These are phyloP conservation scores for Metopolophium dirhodum DNA, from an alignment of 1,140 invertebrate species.

Conservation along the genomic window DNA sequence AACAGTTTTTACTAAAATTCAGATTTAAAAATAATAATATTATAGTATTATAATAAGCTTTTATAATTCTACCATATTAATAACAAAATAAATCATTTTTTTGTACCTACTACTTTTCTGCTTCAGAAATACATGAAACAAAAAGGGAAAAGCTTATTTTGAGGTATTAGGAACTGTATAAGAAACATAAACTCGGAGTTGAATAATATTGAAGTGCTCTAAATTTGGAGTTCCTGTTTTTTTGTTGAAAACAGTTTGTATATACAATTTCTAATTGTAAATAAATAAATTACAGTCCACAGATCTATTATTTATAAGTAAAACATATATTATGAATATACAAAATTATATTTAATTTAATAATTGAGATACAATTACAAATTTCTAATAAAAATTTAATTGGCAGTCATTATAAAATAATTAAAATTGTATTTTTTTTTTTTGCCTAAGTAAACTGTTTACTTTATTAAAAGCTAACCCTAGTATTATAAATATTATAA, in stretches of 20 bases:
- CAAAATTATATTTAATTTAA: neutral
- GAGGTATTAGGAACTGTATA: neutral
- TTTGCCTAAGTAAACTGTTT: neutral
- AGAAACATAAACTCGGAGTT: neutral
- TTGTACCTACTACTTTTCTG: neutral
- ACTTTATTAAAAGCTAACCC: neutral
- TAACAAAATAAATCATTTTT: neutral
- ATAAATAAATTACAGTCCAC: neutral
- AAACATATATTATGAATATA: neutral
- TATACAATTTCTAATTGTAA: no score
- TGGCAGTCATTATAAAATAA: constrained; percentile 5
- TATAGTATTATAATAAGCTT: neutral
- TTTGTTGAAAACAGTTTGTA: no score
- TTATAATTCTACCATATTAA: no score
- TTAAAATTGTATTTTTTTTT: neutral
- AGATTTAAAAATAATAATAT: neutral
- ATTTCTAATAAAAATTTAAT: neutral
- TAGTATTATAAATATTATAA: neutral
- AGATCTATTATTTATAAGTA: neutral
- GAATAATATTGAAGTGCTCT: neutral
- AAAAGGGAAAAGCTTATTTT: neutral
- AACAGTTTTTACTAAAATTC: neutral
- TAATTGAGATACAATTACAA: neutral
- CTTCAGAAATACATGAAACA: neutral
- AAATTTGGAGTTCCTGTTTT: neutral